A percentile compares a stretch with the other conserved stretches of the same genome.
Evolutionary conservation across 2,797 vertebrate species (phyloP).

Genomic region (Eremophila alpestris): DNA sequence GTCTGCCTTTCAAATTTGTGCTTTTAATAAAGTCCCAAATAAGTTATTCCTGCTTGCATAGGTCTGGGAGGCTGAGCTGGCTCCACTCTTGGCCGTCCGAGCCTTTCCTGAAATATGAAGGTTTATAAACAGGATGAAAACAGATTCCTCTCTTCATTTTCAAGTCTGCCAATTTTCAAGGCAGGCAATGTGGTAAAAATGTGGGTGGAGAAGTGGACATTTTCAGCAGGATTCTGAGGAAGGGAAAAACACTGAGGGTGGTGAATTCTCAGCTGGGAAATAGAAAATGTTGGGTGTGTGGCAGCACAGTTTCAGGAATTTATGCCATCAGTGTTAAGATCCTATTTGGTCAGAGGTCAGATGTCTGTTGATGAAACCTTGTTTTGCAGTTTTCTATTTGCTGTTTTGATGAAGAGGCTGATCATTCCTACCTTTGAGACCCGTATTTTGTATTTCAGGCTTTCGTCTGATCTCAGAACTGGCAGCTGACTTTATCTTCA

Average conservation of each 20-base stretch:
- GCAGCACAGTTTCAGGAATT: background rate
- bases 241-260: background rate
- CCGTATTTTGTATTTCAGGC: background rate
- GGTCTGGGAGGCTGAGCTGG: background rate
- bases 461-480: background rate
- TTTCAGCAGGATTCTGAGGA: background rate
- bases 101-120: background rate
- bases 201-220: background rate
- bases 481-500: background rate
- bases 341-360: background rate
- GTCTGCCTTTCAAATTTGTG: slow-evolving; percentile 11
- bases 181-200: background rate
- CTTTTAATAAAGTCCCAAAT: background rate
- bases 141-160: background rate
- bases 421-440: background rate
- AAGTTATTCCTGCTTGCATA: background rate
- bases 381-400: background rate
- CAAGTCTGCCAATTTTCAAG: background rate
- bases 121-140: background rate
- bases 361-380: background rate
- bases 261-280: background rate
- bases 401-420: background rate
- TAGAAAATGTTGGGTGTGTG: background rate
- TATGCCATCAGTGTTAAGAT: background rate
- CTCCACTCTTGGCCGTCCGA: background rate